Conservation (phyloP, 2,113 vertebrate species). For the Cyanoderma ruficeps region DNA sequence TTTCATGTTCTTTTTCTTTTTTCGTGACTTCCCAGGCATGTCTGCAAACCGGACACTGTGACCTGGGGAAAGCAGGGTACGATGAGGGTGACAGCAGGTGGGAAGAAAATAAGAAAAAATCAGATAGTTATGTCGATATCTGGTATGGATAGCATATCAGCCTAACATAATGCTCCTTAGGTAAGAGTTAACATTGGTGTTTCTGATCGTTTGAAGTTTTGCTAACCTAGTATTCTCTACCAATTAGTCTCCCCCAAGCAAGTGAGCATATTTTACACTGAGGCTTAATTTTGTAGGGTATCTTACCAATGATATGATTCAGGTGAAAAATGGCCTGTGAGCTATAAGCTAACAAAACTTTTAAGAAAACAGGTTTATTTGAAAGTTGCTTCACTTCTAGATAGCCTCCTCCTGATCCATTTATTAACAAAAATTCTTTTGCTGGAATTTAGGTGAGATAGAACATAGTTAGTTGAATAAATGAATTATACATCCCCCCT, state of each 20-base stretch:
- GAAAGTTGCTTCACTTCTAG: background rate
- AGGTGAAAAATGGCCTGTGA: background rate
- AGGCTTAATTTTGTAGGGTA: background rate
- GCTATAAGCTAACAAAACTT: background rate
- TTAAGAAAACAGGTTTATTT: background rate
- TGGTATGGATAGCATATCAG: rapidly evolving
- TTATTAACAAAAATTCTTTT: background rate
- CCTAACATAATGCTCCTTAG: background rate
- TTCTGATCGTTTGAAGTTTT: background rate
- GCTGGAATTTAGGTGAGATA: background rate
- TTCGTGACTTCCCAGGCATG: conserved; percentile 81
- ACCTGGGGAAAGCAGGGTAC: conserved; percentile 30
- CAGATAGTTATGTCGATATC: rapidly evolving
- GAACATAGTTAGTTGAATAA: background rate
- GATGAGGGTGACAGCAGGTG: background rate
- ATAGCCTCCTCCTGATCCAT: background rate
- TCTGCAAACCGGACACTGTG: conserved; percentile 95
- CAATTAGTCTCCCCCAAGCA: background rate
- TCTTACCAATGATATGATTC: background rate
- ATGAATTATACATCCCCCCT: background rate
- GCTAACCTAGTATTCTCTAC: background rate
- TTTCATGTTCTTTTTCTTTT: conserved; percentile 92
- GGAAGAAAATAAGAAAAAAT: background rate
- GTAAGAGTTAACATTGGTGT: background rate
- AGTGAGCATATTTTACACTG: background rate